These are phyloP conservation scores for Graphium colonna DNA, from an alignment of 2,888 invertebrate genomes.

Conservation along the genomic window DNA sequence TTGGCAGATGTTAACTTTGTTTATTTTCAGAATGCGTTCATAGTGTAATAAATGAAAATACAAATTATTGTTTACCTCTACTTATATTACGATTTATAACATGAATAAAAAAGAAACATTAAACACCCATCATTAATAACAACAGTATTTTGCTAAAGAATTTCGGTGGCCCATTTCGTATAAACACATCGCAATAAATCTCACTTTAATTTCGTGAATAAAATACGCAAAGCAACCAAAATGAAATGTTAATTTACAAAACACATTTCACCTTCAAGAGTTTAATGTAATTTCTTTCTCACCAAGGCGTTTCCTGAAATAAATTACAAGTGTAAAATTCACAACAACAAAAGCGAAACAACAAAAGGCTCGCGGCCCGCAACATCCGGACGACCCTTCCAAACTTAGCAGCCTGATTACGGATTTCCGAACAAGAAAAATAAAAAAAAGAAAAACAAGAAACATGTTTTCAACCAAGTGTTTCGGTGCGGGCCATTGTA, in stretches of 20 bases:
- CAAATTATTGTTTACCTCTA: too few relatives aligned
- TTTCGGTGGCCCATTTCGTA: background rate
- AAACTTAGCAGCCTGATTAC: slow-evolving; percentile 79
- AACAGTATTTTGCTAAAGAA: background rate
- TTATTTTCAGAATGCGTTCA: too few relatives aligned
- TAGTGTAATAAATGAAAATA: too few relatives aligned
- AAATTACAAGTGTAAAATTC: slow-evolving; percentile 81
- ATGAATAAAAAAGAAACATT: background rate
- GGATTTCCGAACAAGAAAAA: slow-evolving; percentile 77
- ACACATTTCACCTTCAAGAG: slow-evolving; percentile 75
- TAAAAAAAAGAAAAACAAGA: slow-evolving; percentile 51
- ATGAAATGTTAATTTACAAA: slow-evolving; percentile 72
- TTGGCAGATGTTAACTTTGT: too few relatives aligned
- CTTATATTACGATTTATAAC: too few relatives aligned
- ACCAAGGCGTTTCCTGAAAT: slow-evolving; percentile 78
- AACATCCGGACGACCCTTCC: slow-evolving; percentile 78
- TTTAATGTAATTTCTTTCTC: slow-evolving; percentile 77
- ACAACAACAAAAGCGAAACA: slow-evolving; percentile 78
- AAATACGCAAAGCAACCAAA: slow-evolving; percentile 50
- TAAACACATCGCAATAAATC: slow-evolving; percentile 8
- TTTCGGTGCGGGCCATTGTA: slow-evolving; percentile 50
- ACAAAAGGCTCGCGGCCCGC: slow-evolving; percentile 77
- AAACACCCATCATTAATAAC: background rate
- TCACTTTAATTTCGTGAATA: slow-evolving; percentile 41
- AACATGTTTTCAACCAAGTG: slow-evolving; percentile 39